These are phyloP conservation scores for Macrobrachium rosenbergii DNA, from an alignment of 1,140 invertebrate genomes.

Conservation along the genomic window DNA sequence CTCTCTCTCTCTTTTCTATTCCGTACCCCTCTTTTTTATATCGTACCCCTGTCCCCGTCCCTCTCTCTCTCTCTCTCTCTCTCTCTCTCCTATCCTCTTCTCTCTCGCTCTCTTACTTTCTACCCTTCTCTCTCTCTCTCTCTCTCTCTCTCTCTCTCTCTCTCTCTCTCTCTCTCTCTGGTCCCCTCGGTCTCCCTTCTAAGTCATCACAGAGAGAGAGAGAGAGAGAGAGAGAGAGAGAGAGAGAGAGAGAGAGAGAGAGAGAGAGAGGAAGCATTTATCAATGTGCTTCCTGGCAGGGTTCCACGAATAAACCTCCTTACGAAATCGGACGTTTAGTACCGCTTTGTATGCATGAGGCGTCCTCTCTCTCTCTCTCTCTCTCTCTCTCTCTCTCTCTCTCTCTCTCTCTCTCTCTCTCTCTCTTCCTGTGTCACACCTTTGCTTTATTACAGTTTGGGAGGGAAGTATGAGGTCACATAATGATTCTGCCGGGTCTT, in stretches of 20 bases:
- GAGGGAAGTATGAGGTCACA: too few species aligned
- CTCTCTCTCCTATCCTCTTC: not conserved
- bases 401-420: too few species aligned
- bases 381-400: too few species aligned
- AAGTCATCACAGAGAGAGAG: not conserved
- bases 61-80: conserved; percentile 39
- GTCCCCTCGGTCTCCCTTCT: too few species aligned
- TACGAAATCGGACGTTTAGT: not conserved
- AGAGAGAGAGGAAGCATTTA: not conserved
- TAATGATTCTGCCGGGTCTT: not conserved
- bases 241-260: not conserved
- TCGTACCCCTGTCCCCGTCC: not conserved
- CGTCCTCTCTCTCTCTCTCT: too few species aligned
- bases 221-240: not conserved
- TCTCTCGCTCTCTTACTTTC: not conserved
- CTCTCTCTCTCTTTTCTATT: not conserved
- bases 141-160: not conserved
- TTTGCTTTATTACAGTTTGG: too few species aligned
- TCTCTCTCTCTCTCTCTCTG: not conserved
- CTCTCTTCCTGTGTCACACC: too few species aligned
- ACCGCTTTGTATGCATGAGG: too few species aligned
- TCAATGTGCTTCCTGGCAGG: not conserved
- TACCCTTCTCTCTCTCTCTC: not conserved
- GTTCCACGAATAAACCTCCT: not conserved
- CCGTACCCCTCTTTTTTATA: not conserved